Evolutionary conservation across 2,888 invertebrate species (phyloP), one percentile per base, ranked within the genome.

Genomic region (Serripes groenlandicus): DNA sequence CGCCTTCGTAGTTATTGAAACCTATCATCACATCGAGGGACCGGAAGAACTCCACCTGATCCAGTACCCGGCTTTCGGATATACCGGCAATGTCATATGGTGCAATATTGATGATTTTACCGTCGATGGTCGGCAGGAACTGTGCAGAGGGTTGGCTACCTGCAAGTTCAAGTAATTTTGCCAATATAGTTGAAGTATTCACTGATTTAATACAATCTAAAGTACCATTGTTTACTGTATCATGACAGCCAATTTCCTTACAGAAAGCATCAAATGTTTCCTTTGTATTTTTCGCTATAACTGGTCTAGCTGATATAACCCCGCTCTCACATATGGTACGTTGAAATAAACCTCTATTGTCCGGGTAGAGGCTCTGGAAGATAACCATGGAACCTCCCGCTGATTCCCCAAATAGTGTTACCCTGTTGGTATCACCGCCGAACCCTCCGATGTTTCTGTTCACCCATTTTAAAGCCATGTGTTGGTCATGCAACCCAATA

Each of bases 401-500:
- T 37, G 92, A 92, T 54, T 92, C 89, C 21, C 93, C 93, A 77
- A 92, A 91, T 21, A 89, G 54, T 0, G 92, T 92, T 1, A 93
- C 87, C 15, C 84, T 79, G 11, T 86, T 52, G 11, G 81, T 78
- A 76, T 92, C 88, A 1, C 93, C 93, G 21, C 91, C 92, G 56
- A 93, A 93, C 37, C 28, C 54, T 9, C 58, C 77, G 23, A 98
- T 98, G 94, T 99, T 98, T 88, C 98, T 97, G 94, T 97, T 97
- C 49, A 99, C 96, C 99, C 99, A 99, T 78, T 97, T 96, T 89
- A 99, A 97, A 1, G 99, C 99, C 92, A 98, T 94, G 9, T 97
- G 97, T 95, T 99, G 99, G 95, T 99, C 99, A 97, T 98, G 97
- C 26, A 99, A 96, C 0, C 95, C 98, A 96, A 98, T 97, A 95